Base-by-base conservation (phyloP, 2,888 invertebrate genomes). In the Tiphia femorata region DNA sequence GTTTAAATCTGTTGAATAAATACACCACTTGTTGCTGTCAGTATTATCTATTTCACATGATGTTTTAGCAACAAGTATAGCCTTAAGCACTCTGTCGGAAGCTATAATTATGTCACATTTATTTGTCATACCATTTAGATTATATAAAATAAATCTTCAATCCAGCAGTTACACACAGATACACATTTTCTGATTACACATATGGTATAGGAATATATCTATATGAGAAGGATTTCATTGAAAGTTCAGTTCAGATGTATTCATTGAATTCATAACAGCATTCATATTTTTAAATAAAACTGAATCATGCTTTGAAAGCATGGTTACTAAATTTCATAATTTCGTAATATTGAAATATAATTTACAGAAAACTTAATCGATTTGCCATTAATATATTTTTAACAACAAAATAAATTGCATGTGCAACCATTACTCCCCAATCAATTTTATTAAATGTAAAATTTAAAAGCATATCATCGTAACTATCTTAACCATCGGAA, bases 61-160 rank as follows among this genome's bases (percentile, higher is more conserved):
- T 48, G 38, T 53, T 8, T 50, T 30, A 44, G 49, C 58, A 68
- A 66, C 58, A 53, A 67, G 50, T 46, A 49, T 54, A 38, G 30
- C 23, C 40, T 61, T 58, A 66, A 71, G 61, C 56, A 64, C 49
- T 63, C 54, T 42, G 30, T 41, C 33, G 57, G 50, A 54, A 64
- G 52, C 60, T 67, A 53, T 46, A 62, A 46, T 46, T 67, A 62
- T 51, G 55, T 66, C 58, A 73, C 48, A 55, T 59, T 65, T 70
- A 68, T 70, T 73, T 70, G 56, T 68, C 65, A 65, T 53, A 64
- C 42, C 50, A 49, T 62, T 64, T 58, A 58, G 56, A 59, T 62
- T 67, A 67, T 65, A 70, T 68, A 70, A 70, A 72, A 72, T 65
- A 68, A 70, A 66, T 68, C 40, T 66, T 58, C 53, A 49, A 55